These are phyloP conservation scores for Daubentonia madagascariensis DNA, from an alignment of 2,113 vertebrate genomes.

Conservation along the genomic window DNA sequence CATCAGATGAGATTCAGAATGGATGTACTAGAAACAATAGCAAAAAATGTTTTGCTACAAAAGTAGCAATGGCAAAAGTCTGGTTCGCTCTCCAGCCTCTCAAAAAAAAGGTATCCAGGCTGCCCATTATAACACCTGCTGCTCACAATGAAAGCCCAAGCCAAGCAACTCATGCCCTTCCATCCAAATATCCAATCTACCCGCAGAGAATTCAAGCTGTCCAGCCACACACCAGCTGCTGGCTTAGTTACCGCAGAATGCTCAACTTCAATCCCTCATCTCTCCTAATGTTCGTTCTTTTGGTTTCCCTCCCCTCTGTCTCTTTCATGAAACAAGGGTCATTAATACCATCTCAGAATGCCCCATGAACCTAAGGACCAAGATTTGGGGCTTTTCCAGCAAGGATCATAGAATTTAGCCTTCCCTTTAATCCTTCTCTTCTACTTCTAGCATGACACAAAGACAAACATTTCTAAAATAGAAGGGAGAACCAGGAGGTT, in stretches of 20 bases:
- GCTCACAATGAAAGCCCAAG: conserved; percentile 68
- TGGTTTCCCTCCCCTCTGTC: neutral
- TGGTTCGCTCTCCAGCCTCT: conserved; percentile 66
- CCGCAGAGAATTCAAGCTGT: conserved; percentile 77
- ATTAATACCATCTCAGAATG: neutral
- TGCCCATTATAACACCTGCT: conserved; percentile 77
- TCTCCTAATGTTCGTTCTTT: neutral
- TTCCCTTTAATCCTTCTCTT: neutral
- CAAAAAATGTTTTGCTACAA: conserved; percentile 63
- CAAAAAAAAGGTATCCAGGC: conserved; percentile 52
- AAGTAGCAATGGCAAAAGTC: conserved; percentile 67
- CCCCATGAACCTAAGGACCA: neutral
- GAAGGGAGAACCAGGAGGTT: neutral
- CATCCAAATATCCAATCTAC: conserved; percentile 76
- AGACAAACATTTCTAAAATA: neutral
- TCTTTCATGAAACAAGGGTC: neutral
- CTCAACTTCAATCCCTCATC: neutral
- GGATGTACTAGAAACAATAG: conserved; percentile 52
- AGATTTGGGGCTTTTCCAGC: neutral
- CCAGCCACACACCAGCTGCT: conserved; percentile 77
- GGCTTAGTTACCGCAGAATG: conserved; percentile 60
- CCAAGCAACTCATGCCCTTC: conserved; percentile 69
- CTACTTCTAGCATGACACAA: neutral
- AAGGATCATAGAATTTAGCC: neutral
- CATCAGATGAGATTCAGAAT: conserved; percentile 56